These are phyloP conservation scores for Coendou prehensilis DNA, from an alignment of 2,797 vertebrate species.

Conservation along the genomic window DNA sequence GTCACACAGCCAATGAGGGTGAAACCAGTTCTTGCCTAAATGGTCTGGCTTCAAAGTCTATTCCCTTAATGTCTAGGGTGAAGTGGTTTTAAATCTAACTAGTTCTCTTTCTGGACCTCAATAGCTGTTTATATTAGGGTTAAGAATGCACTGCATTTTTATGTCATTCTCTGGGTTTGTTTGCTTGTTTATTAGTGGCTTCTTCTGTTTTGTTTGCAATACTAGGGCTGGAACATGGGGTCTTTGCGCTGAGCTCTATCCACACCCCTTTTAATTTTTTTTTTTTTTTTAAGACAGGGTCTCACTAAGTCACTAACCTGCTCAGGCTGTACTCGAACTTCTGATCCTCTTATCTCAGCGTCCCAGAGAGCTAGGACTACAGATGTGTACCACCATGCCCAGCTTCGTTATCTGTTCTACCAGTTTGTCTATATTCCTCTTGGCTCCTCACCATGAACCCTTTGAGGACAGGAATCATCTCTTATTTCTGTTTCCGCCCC, in stretches of 20 bases:
- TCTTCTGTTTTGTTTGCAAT: background rate
- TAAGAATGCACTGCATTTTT: background rate
- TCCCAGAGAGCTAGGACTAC: background rate
- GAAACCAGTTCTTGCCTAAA: conserved; percentile 2
- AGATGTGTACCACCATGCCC: background rate
- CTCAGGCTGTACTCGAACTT: background rate
- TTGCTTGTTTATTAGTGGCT: background rate
- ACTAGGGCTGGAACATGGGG: background rate
- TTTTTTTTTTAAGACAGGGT: background rate
- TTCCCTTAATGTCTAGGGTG: background rate
- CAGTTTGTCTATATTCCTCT: background rate
- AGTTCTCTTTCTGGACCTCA: background rate
- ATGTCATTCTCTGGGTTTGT: background rate
- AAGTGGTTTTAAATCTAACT: conserved; percentile 29
- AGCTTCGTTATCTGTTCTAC: background rate
- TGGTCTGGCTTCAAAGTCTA: background rate
- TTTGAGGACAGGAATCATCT: conserved; percentile 7
- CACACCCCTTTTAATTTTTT: background rate
- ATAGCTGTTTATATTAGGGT: conserved; percentile 7
- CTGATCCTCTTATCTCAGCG: background rate
- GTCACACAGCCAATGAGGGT: conserved; percentile 30
- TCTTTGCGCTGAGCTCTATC: background rate
- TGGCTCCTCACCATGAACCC: background rate
- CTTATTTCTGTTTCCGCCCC: conserved; percentile 46
- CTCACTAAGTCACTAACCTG: background rate